These are phyloP conservation scores for Heliconius ethilla DNA, from an alignment of 2,888 invertebrate species.

Conservation along the genomic window DNA sequence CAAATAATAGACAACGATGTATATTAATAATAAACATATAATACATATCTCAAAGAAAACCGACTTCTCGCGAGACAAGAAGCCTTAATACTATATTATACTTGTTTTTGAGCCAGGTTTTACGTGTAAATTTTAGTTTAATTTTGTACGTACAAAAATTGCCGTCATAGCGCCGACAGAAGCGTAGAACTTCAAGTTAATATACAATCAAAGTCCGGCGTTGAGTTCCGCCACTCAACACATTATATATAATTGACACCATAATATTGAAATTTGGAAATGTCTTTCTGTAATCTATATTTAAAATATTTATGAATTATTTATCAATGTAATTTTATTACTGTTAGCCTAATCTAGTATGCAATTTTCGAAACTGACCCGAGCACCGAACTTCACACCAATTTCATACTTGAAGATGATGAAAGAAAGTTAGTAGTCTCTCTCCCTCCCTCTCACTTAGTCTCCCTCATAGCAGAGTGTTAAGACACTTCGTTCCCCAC, in stretches of 20 bases:
- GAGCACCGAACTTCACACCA: too few species aligned
- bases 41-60: conserved; percentile 1
- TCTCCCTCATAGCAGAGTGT: too few species aligned
- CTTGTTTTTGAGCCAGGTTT: neutral
- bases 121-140: neutral
- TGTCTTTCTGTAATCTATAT: neutral
- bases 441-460: too few species aligned
- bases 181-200: too few species aligned
- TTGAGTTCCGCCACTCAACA: too few species aligned
- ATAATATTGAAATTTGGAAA: neutral
- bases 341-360: neutral
- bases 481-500: too few species aligned
- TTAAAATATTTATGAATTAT: neutral
- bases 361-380: too few species aligned
- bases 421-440: too few species aligned
- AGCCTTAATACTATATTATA: neutral
- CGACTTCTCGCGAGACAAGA: conserved; percentile 1
- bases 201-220: too few species aligned
- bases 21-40: neutral
- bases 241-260: neutral
- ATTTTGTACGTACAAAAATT: too few species aligned
- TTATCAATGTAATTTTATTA: neutral
- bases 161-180: too few species aligned
- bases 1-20: conserved; percentile 14
- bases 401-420: too few species aligned